Conservation (phyloP, 2,797 vertebrate species). For the Amblyopsis hoosieri region DNA sequence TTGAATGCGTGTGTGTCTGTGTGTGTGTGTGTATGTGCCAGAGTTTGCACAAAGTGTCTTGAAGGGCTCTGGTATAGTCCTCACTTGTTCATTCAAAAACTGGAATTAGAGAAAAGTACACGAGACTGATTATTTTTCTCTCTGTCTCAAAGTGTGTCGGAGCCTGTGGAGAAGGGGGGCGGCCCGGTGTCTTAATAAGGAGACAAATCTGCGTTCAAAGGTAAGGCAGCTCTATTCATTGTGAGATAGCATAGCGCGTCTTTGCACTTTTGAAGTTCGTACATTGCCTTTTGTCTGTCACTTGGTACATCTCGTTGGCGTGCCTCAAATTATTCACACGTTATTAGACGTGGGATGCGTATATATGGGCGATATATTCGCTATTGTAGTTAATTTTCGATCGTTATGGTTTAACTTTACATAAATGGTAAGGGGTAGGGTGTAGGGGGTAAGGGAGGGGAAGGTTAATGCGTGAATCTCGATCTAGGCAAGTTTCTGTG, state of each 20-base stretch:
- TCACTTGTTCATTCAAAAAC: slow-evolving; percentile 64
- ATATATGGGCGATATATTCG: not conserved
- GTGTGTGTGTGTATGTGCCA: slow-evolving; percentile 41
- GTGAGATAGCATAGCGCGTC: slow-evolving; percentile 3
- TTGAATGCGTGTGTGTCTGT: slow-evolving; percentile 54
- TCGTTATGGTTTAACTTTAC: not conserved
- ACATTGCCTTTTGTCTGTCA: slow-evolving; percentile 11
- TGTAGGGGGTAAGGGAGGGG: slow-evolving; percentile 42
- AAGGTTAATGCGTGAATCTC: slow-evolving; percentile 74
- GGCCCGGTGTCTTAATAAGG: slow-evolving; percentile 46
- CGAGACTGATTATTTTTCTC: slow-evolving; percentile 69
- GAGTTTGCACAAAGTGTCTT: slow-evolving; percentile 66
- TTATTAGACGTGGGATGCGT: not conserved
- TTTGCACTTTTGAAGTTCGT: slow-evolving; percentile 55
- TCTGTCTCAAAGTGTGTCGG: slow-evolving; percentile 77
- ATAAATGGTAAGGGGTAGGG: slow-evolving; percentile 28
- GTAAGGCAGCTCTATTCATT: slow-evolving; percentile 51
- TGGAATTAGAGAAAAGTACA: slow-evolving; percentile 71
- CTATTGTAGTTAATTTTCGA: slow-evolving; percentile 5
- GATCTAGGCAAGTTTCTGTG: slow-evolving; percentile 76
- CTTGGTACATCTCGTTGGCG: not conserved
- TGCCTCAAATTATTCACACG: not conserved
- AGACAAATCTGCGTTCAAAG: slow-evolving; percentile 59
- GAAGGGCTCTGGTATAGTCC: slow-evolving; percentile 43
- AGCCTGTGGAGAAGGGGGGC: slow-evolving; percentile 53